A percentile compares a stretch with the other conserved stretches of the same genome.
Conservation (phyloP, 2,113 vertebrate species). For the Amblyopsis rosae region DNA sequence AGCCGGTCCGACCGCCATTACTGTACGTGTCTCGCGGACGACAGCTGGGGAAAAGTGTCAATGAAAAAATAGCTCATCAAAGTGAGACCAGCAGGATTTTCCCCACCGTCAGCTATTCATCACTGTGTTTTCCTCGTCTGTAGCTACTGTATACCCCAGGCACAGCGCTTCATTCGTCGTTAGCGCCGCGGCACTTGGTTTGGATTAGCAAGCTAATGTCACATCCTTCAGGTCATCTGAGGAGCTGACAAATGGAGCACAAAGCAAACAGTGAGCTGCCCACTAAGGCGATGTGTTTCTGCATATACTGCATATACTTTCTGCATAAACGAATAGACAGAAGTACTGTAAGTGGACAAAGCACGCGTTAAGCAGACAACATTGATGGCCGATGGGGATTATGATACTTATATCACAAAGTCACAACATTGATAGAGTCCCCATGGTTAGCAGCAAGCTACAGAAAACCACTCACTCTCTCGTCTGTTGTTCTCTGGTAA, state of each 20-base stretch:
- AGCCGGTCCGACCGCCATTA: neutral
- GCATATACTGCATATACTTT: too few relatives aligned
- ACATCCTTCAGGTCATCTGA: slow-evolving; percentile 32
- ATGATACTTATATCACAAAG: too few relatives aligned
- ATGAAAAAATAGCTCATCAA: slow-evolving; percentile 17
- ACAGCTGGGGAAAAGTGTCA: slow-evolving; percentile 15
- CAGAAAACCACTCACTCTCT: neutral
- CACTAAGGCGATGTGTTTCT: too few relatives aligned
- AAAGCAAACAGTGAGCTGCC: too few relatives aligned
- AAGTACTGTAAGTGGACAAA: slow-evolving; percentile 10
- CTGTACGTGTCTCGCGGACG: too few relatives aligned
- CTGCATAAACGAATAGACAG: slow-evolving; percentile 35
- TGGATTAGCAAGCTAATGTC: slow-evolving; percentile 51
- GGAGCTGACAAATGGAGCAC: slow-evolving; percentile 42
- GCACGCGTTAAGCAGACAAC: too few relatives aligned
- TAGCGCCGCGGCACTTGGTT: slow-evolving; percentile 54
- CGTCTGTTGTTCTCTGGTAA: neutral
- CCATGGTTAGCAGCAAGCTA: too few relatives aligned
- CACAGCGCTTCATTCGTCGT: slow-evolving; percentile 42
- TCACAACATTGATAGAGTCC: too few relatives aligned
- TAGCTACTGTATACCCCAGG: neutral
- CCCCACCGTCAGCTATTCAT: slow-evolving; percentile 38
- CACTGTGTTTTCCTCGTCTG: slow-evolving; percentile 15
- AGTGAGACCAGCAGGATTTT: slow-evolving; percentile 41
- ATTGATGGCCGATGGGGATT: too few relatives aligned